phyloP scores from a whole-genome alignment of 2,888 invertebrate genomes.

The Cordilura impudica region DNA sequence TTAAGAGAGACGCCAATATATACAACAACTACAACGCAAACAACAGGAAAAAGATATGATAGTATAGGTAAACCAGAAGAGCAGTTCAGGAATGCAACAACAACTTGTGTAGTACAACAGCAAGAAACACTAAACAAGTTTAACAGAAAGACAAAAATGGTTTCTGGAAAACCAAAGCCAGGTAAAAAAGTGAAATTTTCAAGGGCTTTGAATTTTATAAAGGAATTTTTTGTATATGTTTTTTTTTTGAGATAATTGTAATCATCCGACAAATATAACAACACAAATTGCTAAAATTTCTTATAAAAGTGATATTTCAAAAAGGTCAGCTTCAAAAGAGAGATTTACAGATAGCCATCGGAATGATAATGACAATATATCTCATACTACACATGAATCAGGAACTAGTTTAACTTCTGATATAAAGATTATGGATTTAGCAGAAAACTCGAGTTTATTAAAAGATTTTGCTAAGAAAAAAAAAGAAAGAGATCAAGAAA shows the following conservation, averaged over 20 bases:
- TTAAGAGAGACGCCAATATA: constrained; percentile 8
- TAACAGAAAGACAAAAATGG: constrained; percentile 30
- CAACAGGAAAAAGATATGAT: not conserved
- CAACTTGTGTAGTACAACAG: constrained; percentile 20
- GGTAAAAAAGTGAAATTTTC: constrained; percentile 24
- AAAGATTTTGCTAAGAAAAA: constrained; percentile 66
- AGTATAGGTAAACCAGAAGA: not conserved
- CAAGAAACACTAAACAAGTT: constrained; percentile 49
- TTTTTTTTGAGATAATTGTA: not conserved
- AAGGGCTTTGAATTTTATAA: not conserved
- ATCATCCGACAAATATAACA: not conserved
- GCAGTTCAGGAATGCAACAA: constrained; percentile 40
- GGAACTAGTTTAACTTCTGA: not conserved
- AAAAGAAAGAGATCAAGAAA: constrained; percentile 66
- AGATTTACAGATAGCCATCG: no score
- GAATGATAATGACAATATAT: not conserved
- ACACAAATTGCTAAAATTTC: not conserved
- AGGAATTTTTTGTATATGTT: not conserved
- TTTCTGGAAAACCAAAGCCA: constrained; percentile 40
- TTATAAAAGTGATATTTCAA: not conserved
- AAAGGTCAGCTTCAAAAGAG: not conserved
- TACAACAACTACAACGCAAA: not conserved
- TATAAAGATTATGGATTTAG: not conserved
- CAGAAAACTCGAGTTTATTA: constrained; percentile 1
- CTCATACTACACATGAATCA: not conserved